Evolutionary conservation across 2,797 vertebrate species (phyloP).

Genomic region (Hylomyscus alleni): DNA sequence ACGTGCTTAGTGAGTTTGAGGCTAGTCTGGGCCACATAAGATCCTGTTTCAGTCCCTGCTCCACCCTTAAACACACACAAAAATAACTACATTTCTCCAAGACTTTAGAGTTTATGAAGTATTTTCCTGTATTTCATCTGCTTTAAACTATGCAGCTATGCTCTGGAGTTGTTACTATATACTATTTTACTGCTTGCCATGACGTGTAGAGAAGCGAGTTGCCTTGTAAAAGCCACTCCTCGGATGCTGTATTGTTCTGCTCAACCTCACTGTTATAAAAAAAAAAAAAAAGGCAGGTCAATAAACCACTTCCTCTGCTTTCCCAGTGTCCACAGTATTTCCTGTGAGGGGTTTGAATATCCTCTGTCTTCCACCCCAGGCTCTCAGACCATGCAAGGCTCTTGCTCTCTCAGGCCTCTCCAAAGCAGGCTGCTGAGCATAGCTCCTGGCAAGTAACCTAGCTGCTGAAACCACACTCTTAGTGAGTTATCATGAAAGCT

Average conservation of each 20-base stretch:
- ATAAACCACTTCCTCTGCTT: conserved; percentile 58
- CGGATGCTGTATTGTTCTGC: conserved; percentile 18
- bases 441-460: neutral
- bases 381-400: neutral
- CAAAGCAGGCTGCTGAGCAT: neutral
- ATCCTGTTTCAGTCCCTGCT: neutral
- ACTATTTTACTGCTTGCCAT: conserved; percentile 40
- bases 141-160: neutral
- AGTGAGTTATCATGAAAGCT: conserved; percentile 17
- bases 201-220: conserved; percentile 13
- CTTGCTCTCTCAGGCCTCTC: neutral
- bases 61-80: neutral
- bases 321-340: conserved; percentile 45
- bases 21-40: too few relatives aligned
- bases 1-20: neutral
- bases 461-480: neutral
- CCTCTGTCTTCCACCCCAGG: neutral
- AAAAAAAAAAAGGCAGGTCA: neutral
- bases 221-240: conserved; percentile 28
- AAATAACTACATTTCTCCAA: conserved; percentile 4
- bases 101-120: conserved; percentile 15
- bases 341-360: conserved; percentile 27
- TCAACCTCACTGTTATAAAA: neutral
- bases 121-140: conserved; percentile 7
- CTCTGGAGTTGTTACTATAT: neutral